Base-by-base conservation (phyloP, 2,113 vertebrate genomes). In the Ochotona princeps region DNA sequence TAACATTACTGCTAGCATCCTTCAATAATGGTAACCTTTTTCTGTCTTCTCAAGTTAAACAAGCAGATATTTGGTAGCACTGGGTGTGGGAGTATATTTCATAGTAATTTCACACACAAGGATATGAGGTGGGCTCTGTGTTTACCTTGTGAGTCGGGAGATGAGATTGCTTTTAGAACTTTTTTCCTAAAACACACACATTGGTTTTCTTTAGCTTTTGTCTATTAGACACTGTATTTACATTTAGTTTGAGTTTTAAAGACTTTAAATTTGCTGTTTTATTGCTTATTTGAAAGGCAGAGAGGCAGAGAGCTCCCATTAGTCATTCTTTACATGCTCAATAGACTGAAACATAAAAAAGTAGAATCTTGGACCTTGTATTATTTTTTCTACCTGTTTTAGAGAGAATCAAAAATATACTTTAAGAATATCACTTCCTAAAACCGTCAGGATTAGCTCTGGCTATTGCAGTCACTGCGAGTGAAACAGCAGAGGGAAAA, bases 1-100 rank as follows among this genome's bases (percentile, higher is more conserved):
- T 96, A 96, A 91, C 76, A 92, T 87, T n/a, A 83, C 89, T 95
- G 82, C 95, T 74, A 93, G 87, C 80, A 97, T 95, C 94, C 23
- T 90, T 73, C 89, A 70, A 90, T 69, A 92, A 89, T 49, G 51
- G 93, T 70, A 94, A 91, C 44, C 51, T 95, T 93, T 87, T 92
- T 61, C n/a, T 44, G 38, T 47, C 76, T 95, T 91, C 61, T 87
- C 18, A 65, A 83, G 66, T 32, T 87, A 74, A 91, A 91, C 67
- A 91, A 91, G 66, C 51, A 83, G 51, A 63, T 32, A 79, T 72
- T 83, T 90, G 65, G n/a, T 47, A 47, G 72, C 44, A 35, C 30
- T 76, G 15, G 28, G 21, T 80, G 14, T 87, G 23, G 88, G 76
- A 44, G 30, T 73, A 8, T 54, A 61, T 91, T 97, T 91, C 83